phyloP scores from a whole-genome alignment of 2,113 vertebrate species.

The Hassar affinis region DNA sequence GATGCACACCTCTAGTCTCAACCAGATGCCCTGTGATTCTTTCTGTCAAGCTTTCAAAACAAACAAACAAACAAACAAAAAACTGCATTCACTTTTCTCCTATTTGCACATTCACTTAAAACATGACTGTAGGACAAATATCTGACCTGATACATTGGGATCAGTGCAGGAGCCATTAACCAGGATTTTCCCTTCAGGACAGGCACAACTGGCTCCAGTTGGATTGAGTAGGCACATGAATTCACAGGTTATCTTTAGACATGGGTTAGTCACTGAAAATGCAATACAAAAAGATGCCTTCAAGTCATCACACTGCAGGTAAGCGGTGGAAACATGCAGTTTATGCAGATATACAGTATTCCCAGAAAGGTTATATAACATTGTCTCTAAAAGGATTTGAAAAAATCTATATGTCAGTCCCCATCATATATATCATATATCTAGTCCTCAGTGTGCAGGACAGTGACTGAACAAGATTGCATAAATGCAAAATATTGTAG shows the following conservation, averaged over 20 bases:
- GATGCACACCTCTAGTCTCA: not conserved
- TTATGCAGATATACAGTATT: not conserved
- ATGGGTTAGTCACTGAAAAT: constrained; percentile 85
- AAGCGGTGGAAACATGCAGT: not conserved
- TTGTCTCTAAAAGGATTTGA: not conserved
- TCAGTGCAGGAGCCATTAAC: constrained; percentile 89
- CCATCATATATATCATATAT: too few species aligned
- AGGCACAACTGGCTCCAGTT: constrained; percentile 85
- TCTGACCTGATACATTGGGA: constrained; percentile 80
- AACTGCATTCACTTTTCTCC: not conserved
- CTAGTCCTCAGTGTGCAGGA: not conserved
- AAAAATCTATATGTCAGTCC: not conserved
- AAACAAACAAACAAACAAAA: not conserved
- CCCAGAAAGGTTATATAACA: not conserved
- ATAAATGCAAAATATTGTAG: not conserved
- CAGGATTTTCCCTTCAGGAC: constrained; percentile 90
- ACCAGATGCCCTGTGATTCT: not conserved
- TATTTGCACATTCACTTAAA: constrained; percentile 2
- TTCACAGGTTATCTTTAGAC: constrained; percentile 84
- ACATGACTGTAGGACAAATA: not conserved
- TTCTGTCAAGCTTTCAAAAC: not conserved
- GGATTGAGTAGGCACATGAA: constrained; percentile 96
- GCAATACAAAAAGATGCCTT: not conserved
- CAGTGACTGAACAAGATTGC: not conserved
- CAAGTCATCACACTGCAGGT: not conserved